Evolutionary conservation across 2,797 vertebrate species (phyloP).

Genomic region (Oophaga sylvatica): DNA sequence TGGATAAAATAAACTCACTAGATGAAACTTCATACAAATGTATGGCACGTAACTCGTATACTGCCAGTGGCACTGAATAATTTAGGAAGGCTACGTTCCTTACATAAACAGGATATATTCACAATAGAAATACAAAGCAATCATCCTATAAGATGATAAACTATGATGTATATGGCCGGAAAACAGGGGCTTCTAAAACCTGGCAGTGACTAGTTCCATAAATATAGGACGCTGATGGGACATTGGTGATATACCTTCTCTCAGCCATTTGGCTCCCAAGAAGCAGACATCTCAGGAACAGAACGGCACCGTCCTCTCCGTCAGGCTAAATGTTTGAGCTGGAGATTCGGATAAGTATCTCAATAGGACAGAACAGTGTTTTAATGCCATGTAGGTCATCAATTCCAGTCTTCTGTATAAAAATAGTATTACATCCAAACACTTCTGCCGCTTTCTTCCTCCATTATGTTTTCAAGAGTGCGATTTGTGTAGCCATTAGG

Average conservation of each 20-base stretch:
- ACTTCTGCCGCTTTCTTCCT: neutral
- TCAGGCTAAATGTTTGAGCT: slow-evolving; percentile 2
- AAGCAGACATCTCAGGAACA: neutral
- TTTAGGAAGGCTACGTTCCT: neutral
- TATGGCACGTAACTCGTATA: neutral
- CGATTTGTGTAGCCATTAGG: slow-evolving; percentile 10
- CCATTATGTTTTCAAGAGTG: neutral
- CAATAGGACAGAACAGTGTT: slow-evolving; percentile 8
- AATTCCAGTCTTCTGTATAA: neutral
- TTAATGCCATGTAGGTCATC: slow-evolving; percentile 28
- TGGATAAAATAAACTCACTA: neutral
- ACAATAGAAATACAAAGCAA: neutral
- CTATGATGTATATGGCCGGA: neutral
- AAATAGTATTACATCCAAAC: neutral
- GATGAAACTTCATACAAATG: neutral
- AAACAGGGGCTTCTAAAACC: neutral
- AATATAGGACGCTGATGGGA: neutral
- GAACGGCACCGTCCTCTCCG: neutral
- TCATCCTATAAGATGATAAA: slow-evolving; percentile 21
- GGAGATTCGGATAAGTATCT: slow-evolving; percentile 13
- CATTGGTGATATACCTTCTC: neutral
- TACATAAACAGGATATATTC: neutral
- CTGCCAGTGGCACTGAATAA: neutral
- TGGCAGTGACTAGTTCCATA: neutral
- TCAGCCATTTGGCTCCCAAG: slow-evolving; percentile 32